Evolutionary conservation across 2,113 vertebrate genomes (phyloP), one percentile per base, ranked within the genome.

Genomic region (Baryphthengus martii): DNA sequence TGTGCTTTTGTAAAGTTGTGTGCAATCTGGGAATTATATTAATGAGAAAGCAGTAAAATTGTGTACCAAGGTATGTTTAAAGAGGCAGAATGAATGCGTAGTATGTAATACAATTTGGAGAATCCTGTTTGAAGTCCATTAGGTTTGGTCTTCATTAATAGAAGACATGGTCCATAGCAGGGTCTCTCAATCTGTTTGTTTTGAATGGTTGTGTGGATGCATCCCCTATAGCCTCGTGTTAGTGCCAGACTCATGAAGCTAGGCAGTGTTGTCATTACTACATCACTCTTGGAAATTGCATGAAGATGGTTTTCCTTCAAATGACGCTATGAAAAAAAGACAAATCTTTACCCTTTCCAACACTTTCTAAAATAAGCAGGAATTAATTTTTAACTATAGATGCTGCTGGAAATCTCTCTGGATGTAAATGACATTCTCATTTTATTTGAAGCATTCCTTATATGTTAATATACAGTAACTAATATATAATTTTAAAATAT

Each of bases 41-140:
- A 93, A 92, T 29, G 55, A 95, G 59, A 88, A 96, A 96, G 87
- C 33, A 91, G 82, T 71, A 96, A 97, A 96, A 92, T 61, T 88
- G 39, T 90, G 65, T 96, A 91, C 87, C 47, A 75, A 92, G 61
- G 44, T 59, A 89, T 68, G 74, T 75, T 93, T 97, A 95, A 95
- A 91, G 84, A 96, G 95, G 92, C 53, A 88, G 83, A 97, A 95
- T 89, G 74, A 73, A 97, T 96, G 62, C 18, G 11, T 73, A 84
- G 82, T 52, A 81, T 75, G 55, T 90, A 95, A 94, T 92, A 95
- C 58, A 79, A 83, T 88, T 93, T 95, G 90, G 77, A 96, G 85
- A 79, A 39, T 88, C 59, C 50, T 87, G 44, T 88, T 52, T 91
- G 58, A 72, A 95, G 78, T 73, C 97, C 84, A 67, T 95, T 94